Evolutionary conservation across 1,140 invertebrate species (phyloP).

Genomic region (Panagrolaimus sp.): DNA sequence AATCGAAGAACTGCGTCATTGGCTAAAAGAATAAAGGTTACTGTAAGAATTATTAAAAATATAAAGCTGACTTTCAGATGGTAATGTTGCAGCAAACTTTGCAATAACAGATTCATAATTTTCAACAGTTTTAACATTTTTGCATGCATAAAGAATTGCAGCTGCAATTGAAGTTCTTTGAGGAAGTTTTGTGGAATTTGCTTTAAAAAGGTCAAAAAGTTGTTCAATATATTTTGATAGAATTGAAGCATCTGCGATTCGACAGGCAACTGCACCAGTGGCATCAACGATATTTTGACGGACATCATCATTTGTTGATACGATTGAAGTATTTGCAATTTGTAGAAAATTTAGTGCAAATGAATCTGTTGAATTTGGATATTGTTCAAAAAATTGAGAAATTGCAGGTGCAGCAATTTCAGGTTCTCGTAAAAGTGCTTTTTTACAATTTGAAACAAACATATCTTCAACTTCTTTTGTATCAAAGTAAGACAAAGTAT

Average conservation of each 20-base stretch:
- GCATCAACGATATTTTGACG: not conserved
- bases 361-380: not conserved
- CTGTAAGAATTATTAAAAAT: not conserved
- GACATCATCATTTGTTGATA: not conserved
- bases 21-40: not conserved
- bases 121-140: not conserved
- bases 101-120: not conserved
- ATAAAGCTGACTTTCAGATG: not conserved
- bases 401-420: slow-evolving; percentile 11
- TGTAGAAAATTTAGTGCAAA: not conserved
- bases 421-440: slow-evolving; percentile 8
- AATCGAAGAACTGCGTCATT: not conserved
- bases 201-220: slow-evolving; percentile 6
- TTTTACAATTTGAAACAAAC: not conserved
- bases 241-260: not conserved
- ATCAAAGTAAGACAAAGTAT: not conserved
- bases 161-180: not conserved
- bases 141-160: not conserved
- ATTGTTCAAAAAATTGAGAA: not conserved
- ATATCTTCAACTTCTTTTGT: not conserved
- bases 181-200: slow-evolving; percentile 8
- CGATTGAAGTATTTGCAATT: not conserved
- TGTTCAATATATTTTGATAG: not conserved
- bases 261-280: not conserved
- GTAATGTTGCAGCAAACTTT: not conserved